Conservation (phyloP, 2,888 invertebrate species). For the Polymixis flavicincta region DNA sequence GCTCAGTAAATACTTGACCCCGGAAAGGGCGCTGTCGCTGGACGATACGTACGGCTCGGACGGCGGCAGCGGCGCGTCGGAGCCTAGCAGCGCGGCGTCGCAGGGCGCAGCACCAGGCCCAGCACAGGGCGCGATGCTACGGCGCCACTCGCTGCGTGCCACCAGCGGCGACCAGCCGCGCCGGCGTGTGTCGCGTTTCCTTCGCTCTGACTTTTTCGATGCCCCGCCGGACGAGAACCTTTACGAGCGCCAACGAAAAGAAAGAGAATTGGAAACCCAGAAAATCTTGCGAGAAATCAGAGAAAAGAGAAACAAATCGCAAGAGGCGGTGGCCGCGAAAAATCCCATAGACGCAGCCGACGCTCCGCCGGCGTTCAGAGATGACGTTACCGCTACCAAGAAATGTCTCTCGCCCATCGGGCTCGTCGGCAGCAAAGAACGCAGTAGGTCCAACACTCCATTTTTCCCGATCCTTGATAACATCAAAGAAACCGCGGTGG, state of each 20-base stretch:
- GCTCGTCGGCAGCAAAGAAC: slow-evolving; percentile 79
- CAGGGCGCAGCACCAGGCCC: slow-evolving; percentile 79
- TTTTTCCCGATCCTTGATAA: slow-evolving; percentile 89
- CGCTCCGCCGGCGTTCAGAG: slow-evolving; percentile 71
- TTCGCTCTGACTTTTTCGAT: slow-evolving; percentile 95
- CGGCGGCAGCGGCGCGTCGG: slow-evolving; percentile 78
- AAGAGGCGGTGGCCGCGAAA: slow-evolving; percentile 76
- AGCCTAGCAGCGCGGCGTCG: slow-evolving; percentile 66
- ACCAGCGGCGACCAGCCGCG: slow-evolving; percentile 83
- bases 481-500: slow-evolving; percentile 84
- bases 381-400: slow-evolving; percentile 72
- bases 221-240: slow-evolving; percentile 92
- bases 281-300: slow-evolving; percentile 92
- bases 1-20: slow-evolving; percentile 90
- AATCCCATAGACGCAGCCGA: slow-evolving; percentile 76
- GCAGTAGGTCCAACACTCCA: slow-evolving; percentile 87
- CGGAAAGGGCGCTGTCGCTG: slow-evolving; percentile 80
- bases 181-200: slow-evolving; percentile 92
- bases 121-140: slow-evolving; percentile 67
- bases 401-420: slow-evolving; percentile 84
- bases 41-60: slow-evolving; percentile 81
- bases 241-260: slow-evolving; percentile 91
- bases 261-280: slow-evolving; percentile 93
- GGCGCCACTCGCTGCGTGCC: slow-evolving; percentile 80
- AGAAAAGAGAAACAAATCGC: slow-evolving; percentile 89